Evolutionary conservation across 30 jellyfish, hydroid and myxozoan genomes (phyloP), one percentile per base, ranked within the genome.

Genomic region (Hydractinia echinata): DNA sequence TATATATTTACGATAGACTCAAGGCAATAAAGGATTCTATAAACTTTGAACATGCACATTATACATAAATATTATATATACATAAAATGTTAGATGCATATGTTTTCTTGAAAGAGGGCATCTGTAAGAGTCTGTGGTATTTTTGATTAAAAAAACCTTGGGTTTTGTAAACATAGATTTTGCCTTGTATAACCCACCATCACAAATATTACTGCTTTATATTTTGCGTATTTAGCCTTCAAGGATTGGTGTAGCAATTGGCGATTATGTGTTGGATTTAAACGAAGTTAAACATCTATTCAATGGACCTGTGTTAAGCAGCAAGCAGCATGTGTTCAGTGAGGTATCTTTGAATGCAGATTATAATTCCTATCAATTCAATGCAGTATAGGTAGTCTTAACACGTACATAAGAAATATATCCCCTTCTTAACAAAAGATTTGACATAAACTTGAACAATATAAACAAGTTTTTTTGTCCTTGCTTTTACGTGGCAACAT

Each of bases 221-320:
- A 21, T 14, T 50, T 55, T 54, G 53, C 72, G 50, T 39, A 52
- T 82, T 89, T 88, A 86, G 73, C 68, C 64, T 61, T 96, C 82
- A 20, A 69, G 96, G 56, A 85, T 94, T 79, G 99, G 99, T 9
- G 99, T 94, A 84, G 99, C 99, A 1, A 94, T 94, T 81, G 99
- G 99, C 11, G 96, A 94, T 50, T 88, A 82, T 51, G 96, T 94
- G 4, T 76, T 94, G 85, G 99, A 94, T 76, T 83, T 94, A 11
- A 81, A 89, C 7, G 90, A 55, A 64, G 90, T 88, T 44, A 94
- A 88, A 70, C 95, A 94, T 70, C 72, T 94, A 16, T 94, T 94
- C 55, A 76, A 85, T 61, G 99, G 99, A 9, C 97, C 97, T 10
- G 87, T 61, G n/a, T 87, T 94, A 8, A 76, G 85, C 11, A 64